Evolutionary conservation across 2,113 vertebrate species (phyloP).

Genomic region (Climacteris rufus): DNA sequence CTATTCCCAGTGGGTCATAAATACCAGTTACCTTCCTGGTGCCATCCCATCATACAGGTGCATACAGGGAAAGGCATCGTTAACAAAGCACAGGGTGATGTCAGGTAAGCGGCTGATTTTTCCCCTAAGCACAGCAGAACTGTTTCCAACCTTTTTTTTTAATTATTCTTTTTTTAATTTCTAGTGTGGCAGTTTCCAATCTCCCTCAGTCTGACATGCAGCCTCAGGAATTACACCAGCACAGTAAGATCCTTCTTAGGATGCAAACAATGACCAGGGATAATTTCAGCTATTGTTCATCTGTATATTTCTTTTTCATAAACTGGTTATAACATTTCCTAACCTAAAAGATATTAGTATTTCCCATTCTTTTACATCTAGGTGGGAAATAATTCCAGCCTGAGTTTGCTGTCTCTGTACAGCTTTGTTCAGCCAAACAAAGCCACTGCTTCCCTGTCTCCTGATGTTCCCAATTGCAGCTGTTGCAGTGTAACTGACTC

Average conservation of each 20-base stretch:
- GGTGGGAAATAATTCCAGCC: neutral
- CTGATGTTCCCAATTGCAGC: neutral
- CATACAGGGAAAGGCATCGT: neutral
- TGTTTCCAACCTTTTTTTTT: neutral
- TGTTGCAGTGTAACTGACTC: neutral
- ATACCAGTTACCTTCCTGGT: neutral
- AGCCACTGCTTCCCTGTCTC: neutral
- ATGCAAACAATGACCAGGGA: neutral
- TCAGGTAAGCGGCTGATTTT: neutral
- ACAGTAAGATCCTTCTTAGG: neutral
- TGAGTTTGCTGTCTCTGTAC: neutral
- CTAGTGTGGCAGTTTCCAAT: neutral
- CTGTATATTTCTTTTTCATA: neutral
- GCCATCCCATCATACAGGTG: neutral
- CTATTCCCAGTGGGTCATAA: neutral
- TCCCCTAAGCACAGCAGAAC: neutral
- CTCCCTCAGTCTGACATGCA: neutral
- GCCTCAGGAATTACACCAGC: neutral
- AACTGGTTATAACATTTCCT: neutral
- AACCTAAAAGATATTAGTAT: neutral
- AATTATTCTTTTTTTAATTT: neutral
- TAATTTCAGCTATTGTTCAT: neutral
- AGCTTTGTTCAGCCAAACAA: neutral
- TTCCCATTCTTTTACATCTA: neutral
- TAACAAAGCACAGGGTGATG: rapidly evolving